Evolutionary conservation across 92 coral and sea anemone species (phyloP).

Genomic region (Virgularia gustaviana): DNA sequence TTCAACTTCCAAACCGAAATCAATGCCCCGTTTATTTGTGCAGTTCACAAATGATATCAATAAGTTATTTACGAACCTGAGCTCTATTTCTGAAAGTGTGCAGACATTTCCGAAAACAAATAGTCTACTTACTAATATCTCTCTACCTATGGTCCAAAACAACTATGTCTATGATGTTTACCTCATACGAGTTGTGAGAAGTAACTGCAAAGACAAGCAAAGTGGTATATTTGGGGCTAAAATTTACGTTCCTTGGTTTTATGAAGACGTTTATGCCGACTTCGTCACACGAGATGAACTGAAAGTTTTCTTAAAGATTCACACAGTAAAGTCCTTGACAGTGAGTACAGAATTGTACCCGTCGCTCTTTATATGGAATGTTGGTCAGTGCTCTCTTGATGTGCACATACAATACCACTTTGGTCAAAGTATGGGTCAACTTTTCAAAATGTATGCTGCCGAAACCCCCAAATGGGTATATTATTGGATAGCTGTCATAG

Average conservation of each 20-base stretch:
- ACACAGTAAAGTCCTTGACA: slow-evolving; percentile 77
- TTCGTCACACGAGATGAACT: slow-evolving; percentile 51
- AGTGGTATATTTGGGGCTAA: slow-evolving; percentile 54
- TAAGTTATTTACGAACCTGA: slow-evolving; percentile 4
- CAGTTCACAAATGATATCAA: slow-evolving; percentile 14
- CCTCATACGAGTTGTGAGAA: slow-evolving; percentile 49
- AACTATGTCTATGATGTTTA: slow-evolving; percentile 91
- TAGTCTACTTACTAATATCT: slow-evolving; percentile 55
- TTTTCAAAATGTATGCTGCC: slow-evolving; percentile 71
- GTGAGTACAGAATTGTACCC: slow-evolving; percentile 44
- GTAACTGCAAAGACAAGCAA: slow-evolving; percentile 58
- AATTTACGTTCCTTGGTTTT: slow-evolving; percentile 87
- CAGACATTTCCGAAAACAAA: slow-evolving; percentile 8
- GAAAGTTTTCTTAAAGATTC: slow-evolving; percentile 59
- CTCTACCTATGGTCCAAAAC: slow-evolving; percentile 67
- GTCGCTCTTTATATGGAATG: slow-evolving; percentile 80
- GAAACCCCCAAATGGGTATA: slow-evolving; percentile 74
- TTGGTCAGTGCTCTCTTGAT: slow-evolving; percentile 72
- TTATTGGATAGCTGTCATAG: slow-evolving; percentile 64
- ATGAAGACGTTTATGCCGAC: slow-evolving; percentile 66
- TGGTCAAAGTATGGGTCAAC: slow-evolving; percentile 72
- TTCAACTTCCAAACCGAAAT: background rate
- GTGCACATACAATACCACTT: slow-evolving; percentile 62
- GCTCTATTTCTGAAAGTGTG: background rate
- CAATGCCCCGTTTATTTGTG: background rate